A percentile compares a stretch with the other conserved stretches of the same genome.
Conservation (phyloP, 2,797 vertebrate genomes). For the Neomorphus geoffroyi region DNA sequence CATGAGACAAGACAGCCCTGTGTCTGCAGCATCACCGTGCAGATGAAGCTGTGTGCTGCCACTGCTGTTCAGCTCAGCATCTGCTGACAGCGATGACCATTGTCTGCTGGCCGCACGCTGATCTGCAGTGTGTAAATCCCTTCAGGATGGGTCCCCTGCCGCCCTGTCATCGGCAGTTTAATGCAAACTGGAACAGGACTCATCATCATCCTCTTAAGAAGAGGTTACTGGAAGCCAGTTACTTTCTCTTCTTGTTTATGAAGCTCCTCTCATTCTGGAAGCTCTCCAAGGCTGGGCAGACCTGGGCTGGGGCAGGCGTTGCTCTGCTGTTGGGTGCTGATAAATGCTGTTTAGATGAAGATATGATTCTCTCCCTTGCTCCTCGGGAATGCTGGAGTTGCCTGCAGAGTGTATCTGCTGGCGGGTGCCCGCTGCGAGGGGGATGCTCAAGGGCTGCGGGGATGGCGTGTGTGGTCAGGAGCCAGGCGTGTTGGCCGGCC, state of each 20-base stretch:
- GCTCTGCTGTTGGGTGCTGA: background rate
- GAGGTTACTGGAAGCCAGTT: background rate
- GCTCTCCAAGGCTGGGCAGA: background rate
- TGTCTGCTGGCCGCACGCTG: background rate
- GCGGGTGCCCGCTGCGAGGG: accelerated
- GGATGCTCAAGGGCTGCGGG: background rate
- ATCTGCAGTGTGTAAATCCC: background rate
- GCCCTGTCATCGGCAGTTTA: background rate
- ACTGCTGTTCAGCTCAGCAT: background rate
- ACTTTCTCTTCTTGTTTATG: background rate
- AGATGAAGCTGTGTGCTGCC: background rate
- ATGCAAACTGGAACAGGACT: accelerated
- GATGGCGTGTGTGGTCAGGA: accelerated
- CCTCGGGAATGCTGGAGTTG: background rate
- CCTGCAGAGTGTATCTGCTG: accelerated
- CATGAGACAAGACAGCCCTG: background rate
- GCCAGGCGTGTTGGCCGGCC: accelerated
- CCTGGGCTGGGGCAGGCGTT: background rate
- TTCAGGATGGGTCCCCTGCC: background rate
- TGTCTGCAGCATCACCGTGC: background rate
- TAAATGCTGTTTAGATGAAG: background rate
- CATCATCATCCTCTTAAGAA: accelerated
- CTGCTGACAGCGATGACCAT: background rate
- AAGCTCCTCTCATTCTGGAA: background rate
- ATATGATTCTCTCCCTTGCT: background rate